phyloP scores from a whole-genome alignment of 1,140 invertebrate species.

The Pinna nobilis region DNA sequence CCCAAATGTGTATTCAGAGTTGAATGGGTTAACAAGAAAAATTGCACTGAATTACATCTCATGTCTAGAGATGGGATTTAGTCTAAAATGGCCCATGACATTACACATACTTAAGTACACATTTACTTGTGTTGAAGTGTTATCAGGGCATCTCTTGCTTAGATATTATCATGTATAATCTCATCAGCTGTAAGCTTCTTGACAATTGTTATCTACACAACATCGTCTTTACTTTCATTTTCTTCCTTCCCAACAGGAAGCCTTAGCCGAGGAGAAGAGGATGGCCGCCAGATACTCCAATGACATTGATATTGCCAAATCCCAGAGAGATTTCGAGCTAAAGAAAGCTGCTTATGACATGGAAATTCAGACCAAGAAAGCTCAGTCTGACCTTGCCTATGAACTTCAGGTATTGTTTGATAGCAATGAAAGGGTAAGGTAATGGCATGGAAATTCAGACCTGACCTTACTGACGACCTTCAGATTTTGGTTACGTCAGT shows the following conservation, averaged over 20 bases:
- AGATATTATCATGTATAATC: not conserved
- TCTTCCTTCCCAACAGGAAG: slow-evolving; percentile 77
- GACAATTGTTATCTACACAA: not conserved
- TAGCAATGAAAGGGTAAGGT: not conserved
- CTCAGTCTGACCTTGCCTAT: slow-evolving; percentile 96
- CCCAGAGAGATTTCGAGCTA: slow-evolving; percentile 95
- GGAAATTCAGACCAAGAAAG: slow-evolving; percentile 97
- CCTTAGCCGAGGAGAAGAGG: slow-evolving; percentile 95
- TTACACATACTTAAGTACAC: no score
- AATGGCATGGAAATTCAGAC: no score
- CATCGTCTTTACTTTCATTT: no score
- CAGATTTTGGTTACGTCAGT: no score
- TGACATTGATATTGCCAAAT: slow-evolving; percentile 97
- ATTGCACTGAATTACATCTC: no score
- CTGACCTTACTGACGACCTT: no score
- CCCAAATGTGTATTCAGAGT: no score
- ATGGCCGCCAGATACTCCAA: slow-evolving; percentile 89
- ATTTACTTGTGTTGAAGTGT: no score
- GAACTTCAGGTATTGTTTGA: slow-evolving; percentile 78
- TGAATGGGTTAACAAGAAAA: no score
- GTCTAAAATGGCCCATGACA: no score
- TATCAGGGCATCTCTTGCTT: no score
- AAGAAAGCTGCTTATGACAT: slow-evolving; percentile 98
- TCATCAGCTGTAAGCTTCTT: not conserved
- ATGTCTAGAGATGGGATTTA: no score